Conservation (phyloP, 2,888 invertebrate species). For the Phasia obesa region DNA sequence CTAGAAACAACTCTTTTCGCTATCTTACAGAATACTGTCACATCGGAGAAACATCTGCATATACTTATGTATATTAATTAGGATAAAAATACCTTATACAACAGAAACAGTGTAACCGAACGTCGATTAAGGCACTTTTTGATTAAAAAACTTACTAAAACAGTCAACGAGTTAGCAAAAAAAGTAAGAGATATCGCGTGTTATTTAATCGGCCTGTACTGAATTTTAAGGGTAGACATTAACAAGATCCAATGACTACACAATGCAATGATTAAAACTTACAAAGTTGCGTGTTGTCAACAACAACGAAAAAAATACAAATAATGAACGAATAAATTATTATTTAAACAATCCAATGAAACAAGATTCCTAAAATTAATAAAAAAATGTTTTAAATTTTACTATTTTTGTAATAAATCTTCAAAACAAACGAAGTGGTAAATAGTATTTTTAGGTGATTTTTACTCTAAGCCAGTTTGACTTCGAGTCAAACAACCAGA, state of each 20-base stretch:
- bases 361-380: slow-evolving; percentile 6
- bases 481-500: slow-evolving; percentile 5
- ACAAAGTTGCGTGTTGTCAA: slow-evolving; percentile 58
- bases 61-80: too few relatives aligned
- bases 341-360: neutral
- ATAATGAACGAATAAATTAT: slow-evolving; percentile 1
- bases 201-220: slow-evolving; percentile 39
- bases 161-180: slow-evolving; percentile 7
- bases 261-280: slow-evolving; percentile 50
- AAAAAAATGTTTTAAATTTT: slow-evolving; percentile 8
- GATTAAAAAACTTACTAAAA: slow-evolving; percentile 23
- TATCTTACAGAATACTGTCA: too few relatives aligned
- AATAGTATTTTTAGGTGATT: neutral
- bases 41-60: too few relatives aligned
- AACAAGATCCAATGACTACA: slow-evolving; percentile 54
- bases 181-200: slow-evolving; percentile 58
- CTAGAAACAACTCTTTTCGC: too few relatives aligned
- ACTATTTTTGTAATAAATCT: slow-evolving; percentile 14
- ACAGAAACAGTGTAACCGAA: slow-evolving; percentile 15
- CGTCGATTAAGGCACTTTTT: slow-evolving; percentile 16
- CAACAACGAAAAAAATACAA: neutral
- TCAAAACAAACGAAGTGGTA: neutral
- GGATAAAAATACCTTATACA: neutral
- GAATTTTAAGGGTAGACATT: slow-evolving; percentile 58
- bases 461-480: slow-evolving; percentile 3